Base-by-base conservation (phyloP, 2,888 invertebrate species). In the Eledona agricola region DNA sequence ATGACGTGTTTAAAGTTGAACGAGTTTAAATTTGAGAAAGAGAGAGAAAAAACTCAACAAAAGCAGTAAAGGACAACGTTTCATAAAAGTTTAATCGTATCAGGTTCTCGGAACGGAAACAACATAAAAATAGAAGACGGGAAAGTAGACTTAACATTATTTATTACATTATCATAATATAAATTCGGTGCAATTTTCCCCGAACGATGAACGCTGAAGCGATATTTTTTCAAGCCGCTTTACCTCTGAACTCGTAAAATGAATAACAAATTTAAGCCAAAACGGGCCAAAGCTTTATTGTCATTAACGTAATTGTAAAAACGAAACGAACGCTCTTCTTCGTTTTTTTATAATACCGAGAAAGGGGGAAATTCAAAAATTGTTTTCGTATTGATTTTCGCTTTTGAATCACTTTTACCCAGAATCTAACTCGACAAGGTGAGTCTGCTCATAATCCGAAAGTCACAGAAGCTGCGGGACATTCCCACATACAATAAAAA, bases 21-120 rank as follows among this genome's bases (percentile, higher is more conserved):
- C n/a, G n/a, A 22, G 25, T 37, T 13, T 37, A 22, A 11, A 40
- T 40, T 40, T 40, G 12, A 11, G 25, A 12, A 38, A 38, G 12
- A 9, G 28, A 28, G 12, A 43, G 29, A 31, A 43, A 43, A 29
- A 10, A 9, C 6, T 23, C 15, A 25, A 26, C 15, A 20, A 46
- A 37, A 38, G 29, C 42, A 34, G 45, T 37, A 37, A 50, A 37
- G 25, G 43, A 16, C 28, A 35, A 26, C 45, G 31, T 51, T 51
- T 51, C 43, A 51, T 51, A 51, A 51, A 51, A 51, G 35, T 51
- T 51, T 51, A 51, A 51, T 51, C 51, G 51, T 45, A 51, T 51
- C 51, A 51, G 37, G 51, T 51, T 51, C 43, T 51, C 45, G 37
- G 45, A 51, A 45, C 43, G 51, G 45, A 51, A 51, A 51, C 51